Conservation (phyloP, 30 jellyfish, hydroid and myxozoan genomes). For the Clytia hemisphaerica region DNA sequence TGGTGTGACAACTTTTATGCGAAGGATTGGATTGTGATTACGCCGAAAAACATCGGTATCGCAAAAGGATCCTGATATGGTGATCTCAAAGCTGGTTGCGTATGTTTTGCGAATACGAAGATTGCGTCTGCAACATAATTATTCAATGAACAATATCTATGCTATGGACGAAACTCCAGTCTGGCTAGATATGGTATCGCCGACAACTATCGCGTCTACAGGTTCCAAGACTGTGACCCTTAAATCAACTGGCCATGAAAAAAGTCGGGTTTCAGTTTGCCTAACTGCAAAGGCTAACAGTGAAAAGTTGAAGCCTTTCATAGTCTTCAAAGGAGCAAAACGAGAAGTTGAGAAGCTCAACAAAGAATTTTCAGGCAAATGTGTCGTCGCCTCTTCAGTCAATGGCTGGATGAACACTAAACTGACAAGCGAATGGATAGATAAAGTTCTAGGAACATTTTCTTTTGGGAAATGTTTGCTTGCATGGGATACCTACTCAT, state of each 20-base stretch:
- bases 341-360: constrained; percentile 17
- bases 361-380: constrained; percentile 14
- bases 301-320: constrained; percentile 24
- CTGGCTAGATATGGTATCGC: constrained; percentile 19
- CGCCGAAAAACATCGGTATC: background rate
- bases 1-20: constrained; percentile 5
- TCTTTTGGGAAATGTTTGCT: constrained; percentile 22
- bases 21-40: background rate
- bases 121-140: background rate
- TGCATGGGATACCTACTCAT: constrained; percentile 23
- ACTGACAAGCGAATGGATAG: background rate
- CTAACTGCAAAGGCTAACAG: constrained; percentile 39
- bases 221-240: constrained; percentile 3
- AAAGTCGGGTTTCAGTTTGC: constrained; percentile 27
- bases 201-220: background rate
- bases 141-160: background rate
- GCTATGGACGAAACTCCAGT: constrained; percentile 33
- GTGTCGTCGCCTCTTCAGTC: constrained; percentile 34
- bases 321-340: constrained; percentile 44
- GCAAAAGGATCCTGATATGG: background rate
- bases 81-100: constrained; percentile 12
- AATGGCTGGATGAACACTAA: constrained; percentile 61
- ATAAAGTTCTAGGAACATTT: constrained; percentile 3
- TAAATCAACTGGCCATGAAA: constrained; percentile 40
- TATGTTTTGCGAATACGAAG: background rate